A percentile compares a stretch with the other conserved stretches of the same genome.
Conservation (phyloP, 2,797 vertebrate species). For the Eidolon dupreanum region DNA sequence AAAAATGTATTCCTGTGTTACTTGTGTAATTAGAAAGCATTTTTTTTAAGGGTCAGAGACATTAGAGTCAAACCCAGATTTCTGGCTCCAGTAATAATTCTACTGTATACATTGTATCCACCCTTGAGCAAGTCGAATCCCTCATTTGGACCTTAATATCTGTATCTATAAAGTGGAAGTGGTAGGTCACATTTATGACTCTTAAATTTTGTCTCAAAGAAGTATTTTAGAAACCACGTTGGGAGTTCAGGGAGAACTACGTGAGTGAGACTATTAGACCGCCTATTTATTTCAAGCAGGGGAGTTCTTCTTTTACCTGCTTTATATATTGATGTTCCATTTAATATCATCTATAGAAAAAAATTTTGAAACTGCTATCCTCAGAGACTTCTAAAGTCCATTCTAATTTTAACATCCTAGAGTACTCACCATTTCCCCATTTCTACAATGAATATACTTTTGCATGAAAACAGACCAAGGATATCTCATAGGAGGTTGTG, state of each 20-base stretch:
- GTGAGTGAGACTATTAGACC: not conserved
- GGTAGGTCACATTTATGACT: not conserved
- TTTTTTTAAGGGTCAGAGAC: not conserved
- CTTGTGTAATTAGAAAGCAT: not conserved
- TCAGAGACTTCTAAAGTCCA: not conserved
- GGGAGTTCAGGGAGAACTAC: not conserved
- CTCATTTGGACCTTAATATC: not conserved
- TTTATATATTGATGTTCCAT: not conserved
- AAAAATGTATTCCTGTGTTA: not conserved
- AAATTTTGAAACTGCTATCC: not conserved
- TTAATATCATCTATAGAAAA: slow-evolving; percentile 23
- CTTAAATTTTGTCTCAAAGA: not conserved
- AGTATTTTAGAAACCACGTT: not conserved
- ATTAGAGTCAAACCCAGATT: not conserved
- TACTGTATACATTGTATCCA: not conserved
- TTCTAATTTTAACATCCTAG: not conserved
- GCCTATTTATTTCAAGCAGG: not conserved
- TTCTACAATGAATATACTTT: not conserved
- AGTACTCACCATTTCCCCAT: not conserved
- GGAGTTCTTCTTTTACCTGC: not conserved
- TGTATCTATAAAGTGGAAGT: not conserved
- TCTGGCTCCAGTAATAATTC: not conserved
- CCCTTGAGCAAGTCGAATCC: not conserved
- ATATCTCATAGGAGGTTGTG: not conserved
- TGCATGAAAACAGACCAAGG: not conserved